These are phyloP conservation scores for Falco peregrinus DNA, from an alignment of 2,797 vertebrate species.

Conservation along the genomic window DNA sequence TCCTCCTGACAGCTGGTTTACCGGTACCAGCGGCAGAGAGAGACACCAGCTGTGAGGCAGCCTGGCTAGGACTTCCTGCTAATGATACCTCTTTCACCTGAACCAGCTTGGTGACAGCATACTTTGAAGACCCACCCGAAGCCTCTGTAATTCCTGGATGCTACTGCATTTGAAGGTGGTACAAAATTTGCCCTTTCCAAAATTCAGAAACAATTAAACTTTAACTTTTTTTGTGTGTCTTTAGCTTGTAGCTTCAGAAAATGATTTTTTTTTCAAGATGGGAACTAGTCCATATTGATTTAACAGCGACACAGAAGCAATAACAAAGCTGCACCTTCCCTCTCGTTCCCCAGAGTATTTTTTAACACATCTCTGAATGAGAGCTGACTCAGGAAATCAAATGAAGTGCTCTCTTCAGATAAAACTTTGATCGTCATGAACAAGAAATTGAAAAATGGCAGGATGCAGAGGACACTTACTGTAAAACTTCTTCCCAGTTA, in stretches of 20 bases:
- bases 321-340: background rate
- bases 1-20: background rate
- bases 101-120: background rate
- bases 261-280: fast-evolving
- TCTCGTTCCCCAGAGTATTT: background rate
- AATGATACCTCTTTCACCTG: background rate
- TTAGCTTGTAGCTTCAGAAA: background rate
- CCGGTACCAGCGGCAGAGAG: fast-evolving
- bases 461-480: background rate
- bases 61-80: background rate
- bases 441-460: background rate
- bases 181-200: background rate
- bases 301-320: background rate
- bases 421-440: background rate
- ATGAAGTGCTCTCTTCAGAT: background rate
- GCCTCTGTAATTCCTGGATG: background rate
- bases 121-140: background rate
- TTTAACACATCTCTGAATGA: background rate
- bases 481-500: background rate
- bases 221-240: background rate
- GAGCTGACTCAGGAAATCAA: background rate
- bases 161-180: background rate
- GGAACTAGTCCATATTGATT: background rate
- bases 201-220: background rate
- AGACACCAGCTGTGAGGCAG: background rate